Evolutionary conservation across 2,113 vertebrate species (phyloP), one percentile per base, ranked within the genome.

Genomic region (Stigmatopora argus): DNA sequence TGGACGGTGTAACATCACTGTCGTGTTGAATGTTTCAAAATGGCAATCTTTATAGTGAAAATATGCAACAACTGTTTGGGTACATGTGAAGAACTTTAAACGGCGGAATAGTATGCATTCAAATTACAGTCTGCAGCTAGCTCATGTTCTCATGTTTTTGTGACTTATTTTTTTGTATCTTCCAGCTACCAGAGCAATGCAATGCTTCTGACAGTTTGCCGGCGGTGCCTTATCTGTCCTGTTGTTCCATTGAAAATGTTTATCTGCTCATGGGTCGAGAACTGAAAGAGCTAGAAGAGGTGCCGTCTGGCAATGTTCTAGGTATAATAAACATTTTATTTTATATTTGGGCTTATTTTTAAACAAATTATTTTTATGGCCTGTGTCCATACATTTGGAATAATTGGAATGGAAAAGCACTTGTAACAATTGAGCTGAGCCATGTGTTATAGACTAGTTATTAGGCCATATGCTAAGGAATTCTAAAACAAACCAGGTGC

Each of bases 201-300:
- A 86, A 76, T 5, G 72, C 90, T 15, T 65, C 60, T 1, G 88
- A 91, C 10, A 71, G 71, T 56, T 77, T 91, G 0, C 85, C 89
- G 0, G 48, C 72, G 0, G 60, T 96, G 0, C 93, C 95, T 49
- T 93, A 98, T 64, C 83, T 98, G 90, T 77, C 90, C 0, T 88
- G 88, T 73, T 95, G 94, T 44, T 89, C 90, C 0, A 46, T 96
- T 83, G 92, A 94, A 38, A 91, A 64, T 65, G 88, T 99, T n/a
- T 99, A 95, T 66, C 89, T 99, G 58, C 89, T 98, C 52, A 99
- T 98, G 96, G 96, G 97, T 23, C 87, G 92, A 65, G 96, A 98
- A 72, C 91, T 98, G 26, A 93, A 98, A 70, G 93, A 93, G 10
- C 89, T 98, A 19, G 88, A 94, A 14, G 92, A 96, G 75, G 95